Base-by-base conservation (phyloP, 1,140 invertebrate species). In the Heliothis virescens region DNA sequence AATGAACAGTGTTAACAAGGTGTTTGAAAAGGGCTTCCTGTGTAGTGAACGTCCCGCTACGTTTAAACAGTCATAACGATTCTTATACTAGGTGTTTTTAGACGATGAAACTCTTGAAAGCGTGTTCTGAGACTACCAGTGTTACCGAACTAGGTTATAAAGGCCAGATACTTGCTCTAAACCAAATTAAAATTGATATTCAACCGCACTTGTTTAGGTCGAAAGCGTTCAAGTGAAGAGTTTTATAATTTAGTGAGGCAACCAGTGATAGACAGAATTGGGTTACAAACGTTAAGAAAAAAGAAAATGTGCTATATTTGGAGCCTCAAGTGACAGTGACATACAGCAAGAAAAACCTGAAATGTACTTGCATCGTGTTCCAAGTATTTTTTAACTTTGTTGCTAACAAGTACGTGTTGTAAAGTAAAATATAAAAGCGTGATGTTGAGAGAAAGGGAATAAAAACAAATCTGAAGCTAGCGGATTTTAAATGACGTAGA, bases 401-500 rank as follows among this genome's bases (percentile, higher is more conserved):
- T 72, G 53, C 21, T 10, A 57, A 18, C 21, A n/a, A 55, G 52
- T n/a, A 72, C 69, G n/a, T 41, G 67, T 47, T 41, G 21, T 5
- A 29, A 26, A 71, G 21, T 18, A 57, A 52, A 72, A 72, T 55
- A 72, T 57, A 41, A 72, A 72, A 72, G 26, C 13, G 16, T 16
- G 52, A 53, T 53, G 18, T 71, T 29, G 29, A 72, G 53, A 72
- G 69, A 72, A 72, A 72, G 52, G 69, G 57, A 72, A 72, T 41
- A 72, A 72, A 50, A 72, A 57, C 69, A 57, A 34, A 57, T 55
- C 69, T 72, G 52, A 57, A 26, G 62, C n/a, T 60, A 75, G 72
- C 72, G 72, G 41, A 26, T 47, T 62, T 75, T 75, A 60, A 75
- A 60, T 62, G 72, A 60, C 62, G 72, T 50, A 59, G 57, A 26